Percentiles rank a stretch among this genome's conserved stretches.
These are phyloP conservation scores for Chrysopa pallens DNA, from an alignment of 1,140 invertebrate genomes.

Conservation along the genomic window DNA sequence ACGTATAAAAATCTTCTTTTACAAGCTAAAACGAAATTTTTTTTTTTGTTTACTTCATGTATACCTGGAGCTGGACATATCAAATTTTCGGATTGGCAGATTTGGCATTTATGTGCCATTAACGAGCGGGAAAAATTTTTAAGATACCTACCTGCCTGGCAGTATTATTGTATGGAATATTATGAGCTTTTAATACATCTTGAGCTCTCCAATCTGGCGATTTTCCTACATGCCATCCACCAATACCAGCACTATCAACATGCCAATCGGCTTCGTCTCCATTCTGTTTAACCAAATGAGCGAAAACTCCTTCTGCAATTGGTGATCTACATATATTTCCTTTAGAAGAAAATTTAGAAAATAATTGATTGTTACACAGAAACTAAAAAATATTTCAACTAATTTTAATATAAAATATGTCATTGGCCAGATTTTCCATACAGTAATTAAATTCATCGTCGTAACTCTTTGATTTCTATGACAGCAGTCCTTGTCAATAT, in stretches of 20 bases:
- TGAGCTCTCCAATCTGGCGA: conserved; percentile 59
- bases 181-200: conserved; percentile 47
- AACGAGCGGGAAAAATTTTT: too few relatives aligned
- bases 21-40: conserved; percentile 2
- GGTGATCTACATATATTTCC: conserved; percentile 93
- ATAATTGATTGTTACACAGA: too few relatives aligned
- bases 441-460: too few relatives aligned
- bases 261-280: conserved; percentile 37
- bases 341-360: conserved; percentile 12
- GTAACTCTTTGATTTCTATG: too few relatives aligned
- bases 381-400: too few relatives aligned
- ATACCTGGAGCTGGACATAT: conserved; percentile 1
- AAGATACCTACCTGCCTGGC: conserved; percentile 56
- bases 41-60: conserved; percentile 1
- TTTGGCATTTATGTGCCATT: too few relatives aligned
- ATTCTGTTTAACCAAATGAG: conserved; percentile 33
- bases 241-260: conserved; percentile 76
- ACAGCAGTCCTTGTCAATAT: too few relatives aligned
- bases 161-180: conserved; percentile 50
- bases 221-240: conserved; percentile 68
- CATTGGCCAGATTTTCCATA: too few relatives aligned
- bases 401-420: too few relatives aligned
- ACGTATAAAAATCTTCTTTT: conserved; percentile 51
- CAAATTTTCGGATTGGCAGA: too few relatives aligned
- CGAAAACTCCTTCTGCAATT: conserved; percentile 82